Evolutionary conservation across 2,888 invertebrate species (phyloP), one percentile per base, ranked within the genome.

Genomic region (Sericinus montela): DNA sequence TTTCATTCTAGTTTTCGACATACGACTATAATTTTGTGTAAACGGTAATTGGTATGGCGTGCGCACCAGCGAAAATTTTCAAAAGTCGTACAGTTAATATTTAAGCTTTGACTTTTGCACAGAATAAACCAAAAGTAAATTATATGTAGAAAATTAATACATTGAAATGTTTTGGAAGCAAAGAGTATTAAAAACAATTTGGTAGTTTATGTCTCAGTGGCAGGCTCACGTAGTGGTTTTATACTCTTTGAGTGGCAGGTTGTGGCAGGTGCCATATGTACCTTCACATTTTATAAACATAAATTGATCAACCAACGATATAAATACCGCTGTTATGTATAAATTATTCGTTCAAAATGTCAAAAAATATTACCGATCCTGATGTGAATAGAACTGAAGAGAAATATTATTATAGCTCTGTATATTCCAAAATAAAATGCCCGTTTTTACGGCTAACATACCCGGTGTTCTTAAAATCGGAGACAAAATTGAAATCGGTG

Each of bases 261-360:
- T n/a, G n/a, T n/a, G n/a, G 45, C 45, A 46, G 32, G 40, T 49
- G 44, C 39, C 49, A 49, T 35, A 49, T 35, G 40, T 35, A 25
- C 45, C 35, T 49, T 40, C 29, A 49, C 38, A 49, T 40, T 40
- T 56, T 48, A 25, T 40, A 57, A 54, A 54, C 50, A 48, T 43
- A 61, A 58, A 52, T 56, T 57, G 45, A 39, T 43, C 37, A 55
- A 56, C 50, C 36, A 55, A 56, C 51, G 39, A 52, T 45, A 52
- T 51, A 52, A 53, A 71, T 71, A 69, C 67, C 66, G 54, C 65
- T 75, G 72, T 69, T 63, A 86, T 86, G 86, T 64, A 53, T 75
- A 84, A 85, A 84, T 78, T 85, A 71, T 57, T 57, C 51, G 82
- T 82, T 69, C 83, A 86, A 83, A 80, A 86, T 86, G 86, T 68